Evolutionary conservation across 2,888 invertebrate species (phyloP), one percentile per base, ranked within the genome.

Genomic region (Eupithecia centaureata): DNA sequence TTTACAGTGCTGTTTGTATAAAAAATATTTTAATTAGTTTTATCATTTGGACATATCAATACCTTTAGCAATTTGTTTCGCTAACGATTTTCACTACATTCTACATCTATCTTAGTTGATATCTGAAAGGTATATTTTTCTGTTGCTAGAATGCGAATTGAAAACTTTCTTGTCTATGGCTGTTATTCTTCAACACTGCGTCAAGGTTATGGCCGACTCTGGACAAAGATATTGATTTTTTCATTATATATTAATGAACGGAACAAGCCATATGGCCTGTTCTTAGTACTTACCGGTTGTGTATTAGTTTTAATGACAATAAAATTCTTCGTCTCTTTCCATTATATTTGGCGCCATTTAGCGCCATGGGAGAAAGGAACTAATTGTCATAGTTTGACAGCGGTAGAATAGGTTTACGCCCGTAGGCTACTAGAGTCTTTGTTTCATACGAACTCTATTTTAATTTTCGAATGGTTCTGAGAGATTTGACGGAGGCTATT

Each of bases 21-120:
- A 58, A 65, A 30, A 8, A 18, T 57, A 35, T 51, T 32, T 63
- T 54, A 64, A 47, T 60, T 54, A 60, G 54, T 28, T 12, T 67
- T 67, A 67, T 38, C 54, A 59, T 67, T 13, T 42, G 59, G 42
- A 67, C 67, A 67, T 67, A 67, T 67, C 67, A 67, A 54, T n/a
- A 10, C 60, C 63, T 22, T 15, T 38, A 28, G 27, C 38, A 52
- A 22, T 47, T 47, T 61, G 4, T 42, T 54, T 61, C 42, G 47
- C 47, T 10, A 22, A 42, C 18, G 0, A 22, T 47, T 22, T 1
- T 42, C 2, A 10, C 18, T 38, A n/a, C 30, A 30, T 30, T 30
- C 4, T 30, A 30, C 5, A 30, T 5, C 30, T 30, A 30, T 5
- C 3, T n/a, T n/a, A n/a, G n/a, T n/a, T n/a, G n/a, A n/a, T 32